A percentile compares a stretch with the other conserved stretches of the same genome.
phyloP scores from a whole-genome alignment of 2,797 vertebrate species.

The Mustela erminea region DNA sequence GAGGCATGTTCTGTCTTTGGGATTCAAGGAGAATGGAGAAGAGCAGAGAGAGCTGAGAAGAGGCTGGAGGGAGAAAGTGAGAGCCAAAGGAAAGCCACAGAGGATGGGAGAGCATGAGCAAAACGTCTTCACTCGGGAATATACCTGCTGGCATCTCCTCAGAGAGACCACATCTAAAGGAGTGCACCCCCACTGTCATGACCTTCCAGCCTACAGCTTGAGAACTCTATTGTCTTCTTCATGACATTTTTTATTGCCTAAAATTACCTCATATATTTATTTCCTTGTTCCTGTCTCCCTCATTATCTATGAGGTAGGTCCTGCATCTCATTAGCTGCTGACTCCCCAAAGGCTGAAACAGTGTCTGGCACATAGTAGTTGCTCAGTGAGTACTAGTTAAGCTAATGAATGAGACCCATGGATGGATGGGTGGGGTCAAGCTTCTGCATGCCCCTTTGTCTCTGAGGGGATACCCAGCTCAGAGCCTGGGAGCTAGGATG shows the following conservation, averaged over 20 bases:
- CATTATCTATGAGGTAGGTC: background rate
- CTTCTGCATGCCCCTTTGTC: background rate
- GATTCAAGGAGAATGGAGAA: background rate
- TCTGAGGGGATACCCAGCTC: background rate
- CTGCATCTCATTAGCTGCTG: background rate
- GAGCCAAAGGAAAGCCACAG: background rate
- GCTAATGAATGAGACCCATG: background rate
- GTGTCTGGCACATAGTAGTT: background rate
- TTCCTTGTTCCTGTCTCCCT: background rate
- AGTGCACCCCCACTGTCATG: rapidly evolving
- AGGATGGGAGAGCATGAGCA: rapidly evolving
- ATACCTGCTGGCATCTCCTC: background rate
- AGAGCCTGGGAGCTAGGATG: background rate
- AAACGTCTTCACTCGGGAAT: too few relatives aligned
- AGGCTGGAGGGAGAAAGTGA: background rate
- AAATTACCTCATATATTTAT: background rate
- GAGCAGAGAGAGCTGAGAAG: background rate
- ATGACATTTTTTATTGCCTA: background rate
- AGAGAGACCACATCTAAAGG: background rate
- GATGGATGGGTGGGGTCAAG: background rate
- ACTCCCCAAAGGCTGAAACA: background rate
- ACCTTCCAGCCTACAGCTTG: background rate
- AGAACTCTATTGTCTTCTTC: background rate
- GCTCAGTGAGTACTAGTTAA: background rate
- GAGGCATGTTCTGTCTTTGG: background rate